Percentiles rank a stretch among this genome's conserved stretches.
Evolutionary conservation across 2,888 invertebrate genomes (phyloP).

Genomic region (Pantelozetes paolii): DNA sequence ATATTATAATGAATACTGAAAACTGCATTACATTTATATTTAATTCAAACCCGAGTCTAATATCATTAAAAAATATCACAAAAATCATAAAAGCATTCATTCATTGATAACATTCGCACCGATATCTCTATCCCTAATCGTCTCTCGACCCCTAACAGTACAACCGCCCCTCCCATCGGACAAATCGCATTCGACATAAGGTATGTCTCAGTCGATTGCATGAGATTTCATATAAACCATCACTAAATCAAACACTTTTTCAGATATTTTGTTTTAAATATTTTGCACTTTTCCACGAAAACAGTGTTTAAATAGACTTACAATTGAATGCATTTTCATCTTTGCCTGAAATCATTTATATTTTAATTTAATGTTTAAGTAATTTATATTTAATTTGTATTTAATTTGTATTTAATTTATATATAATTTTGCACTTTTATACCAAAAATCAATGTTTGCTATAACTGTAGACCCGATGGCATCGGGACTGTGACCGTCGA

Average conservation of each 20-base stretch:
- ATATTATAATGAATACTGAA: too few relatives aligned
- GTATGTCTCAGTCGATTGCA: conserved; percentile 43
- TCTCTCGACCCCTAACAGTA: conserved; percentile 31
- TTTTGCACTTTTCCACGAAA: too few relatives aligned
- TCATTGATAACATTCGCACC: background rate
- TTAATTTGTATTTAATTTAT: background rate
- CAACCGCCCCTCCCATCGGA: conserved; percentile 47
- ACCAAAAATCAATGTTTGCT: too few relatives aligned
- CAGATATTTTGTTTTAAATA: too few relatives aligned
- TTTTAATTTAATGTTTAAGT: too few relatives aligned
- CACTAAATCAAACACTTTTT: background rate
- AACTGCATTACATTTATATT: conserved; percentile 17
- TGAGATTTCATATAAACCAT: background rate
- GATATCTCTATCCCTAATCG: background rate
- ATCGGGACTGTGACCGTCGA: conserved; percentile 97
- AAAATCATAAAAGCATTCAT: background rate
- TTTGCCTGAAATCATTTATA: too few relatives aligned
- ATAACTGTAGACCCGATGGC: conserved; percentile 90
- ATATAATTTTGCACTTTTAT: too few relatives aligned
- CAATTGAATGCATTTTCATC: too few relatives aligned
- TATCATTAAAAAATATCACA: background rate
- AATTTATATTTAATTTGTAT: too few relatives aligned
- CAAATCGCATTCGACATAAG: conserved; percentile 48
- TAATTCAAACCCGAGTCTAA: background rate
- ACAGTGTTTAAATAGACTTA: too few relatives aligned